Evolutionary conservation across 2,113 vertebrate species (phyloP).

Genomic region (Esox niger): DNA sequence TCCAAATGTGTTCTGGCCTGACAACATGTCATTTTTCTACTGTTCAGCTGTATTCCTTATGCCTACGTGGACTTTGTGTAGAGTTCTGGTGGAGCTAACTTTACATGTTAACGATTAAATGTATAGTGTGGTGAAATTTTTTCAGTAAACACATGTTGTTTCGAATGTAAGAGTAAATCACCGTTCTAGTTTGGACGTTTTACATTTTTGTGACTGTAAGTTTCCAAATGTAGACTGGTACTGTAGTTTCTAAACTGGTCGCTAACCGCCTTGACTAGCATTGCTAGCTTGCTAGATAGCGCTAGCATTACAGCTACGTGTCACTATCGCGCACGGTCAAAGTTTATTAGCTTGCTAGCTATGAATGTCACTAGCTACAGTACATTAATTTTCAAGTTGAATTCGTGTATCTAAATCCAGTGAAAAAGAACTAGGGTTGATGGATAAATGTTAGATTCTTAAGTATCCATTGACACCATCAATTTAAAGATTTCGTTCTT

Average conservation of each 20-base stretch:
- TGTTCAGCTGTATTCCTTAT: conserved; percentile 62
- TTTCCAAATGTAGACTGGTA: no score
- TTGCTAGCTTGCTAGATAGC: conserved; percentile 31
- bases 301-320: conserved; percentile 68
- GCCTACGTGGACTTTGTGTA: conserved; percentile 77
- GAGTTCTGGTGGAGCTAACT: not conserved
- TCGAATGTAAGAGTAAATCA: not conserved
- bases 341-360: conserved; percentile 49
- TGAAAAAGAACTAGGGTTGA: not conserved
- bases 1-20: conserved; percentile 55
- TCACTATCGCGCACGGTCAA: conserved; percentile 68
- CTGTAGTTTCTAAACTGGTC: no score
- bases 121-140: not conserved
- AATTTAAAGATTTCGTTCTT: not conserved
- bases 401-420: not conserved
- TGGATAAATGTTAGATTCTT: not conserved
- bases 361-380: not conserved
- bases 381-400: not conserved
- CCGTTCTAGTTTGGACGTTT: not conserved
- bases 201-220: not conserved
- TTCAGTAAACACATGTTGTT: not conserved
- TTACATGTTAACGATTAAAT: not conserved
- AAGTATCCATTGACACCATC: not conserved
- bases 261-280: conserved; percentile 3
- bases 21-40: conserved; percentile 67